These are phyloP conservation scores for Cebidichthys violaceus DNA, from an alignment of 2,113 vertebrate genomes.

Conservation along the genomic window DNA sequence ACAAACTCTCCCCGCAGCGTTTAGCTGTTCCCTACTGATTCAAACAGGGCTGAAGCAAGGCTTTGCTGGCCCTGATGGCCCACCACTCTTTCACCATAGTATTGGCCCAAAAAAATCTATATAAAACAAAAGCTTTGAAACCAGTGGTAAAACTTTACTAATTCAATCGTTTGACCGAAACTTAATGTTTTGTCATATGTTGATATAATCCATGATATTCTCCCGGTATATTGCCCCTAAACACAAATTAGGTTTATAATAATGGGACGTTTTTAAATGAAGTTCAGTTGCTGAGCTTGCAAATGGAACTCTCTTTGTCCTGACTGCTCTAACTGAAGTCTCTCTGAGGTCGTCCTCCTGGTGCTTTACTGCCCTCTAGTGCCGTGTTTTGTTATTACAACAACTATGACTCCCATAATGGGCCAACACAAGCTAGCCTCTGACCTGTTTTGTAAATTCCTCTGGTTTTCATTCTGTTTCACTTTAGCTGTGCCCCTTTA, in stretches of 20 bases:
- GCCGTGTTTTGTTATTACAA: not conserved
- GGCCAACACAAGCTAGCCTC: not conserved
- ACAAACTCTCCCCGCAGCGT: no score
- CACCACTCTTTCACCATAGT: no score
- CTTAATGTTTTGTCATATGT: not conserved
- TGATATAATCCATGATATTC: not conserved
- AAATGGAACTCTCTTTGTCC: not conserved
- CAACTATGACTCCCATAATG: not conserved
- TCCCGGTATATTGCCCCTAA: not conserved
- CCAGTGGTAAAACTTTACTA: not conserved
- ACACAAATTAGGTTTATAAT: not conserved
- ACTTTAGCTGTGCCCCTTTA: not conserved
- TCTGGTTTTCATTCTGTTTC: not conserved
- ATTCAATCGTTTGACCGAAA: not conserved
- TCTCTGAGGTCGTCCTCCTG: not conserved
- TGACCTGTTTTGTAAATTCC: not conserved
- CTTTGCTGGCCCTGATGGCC: no score
- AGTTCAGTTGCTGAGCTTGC: not conserved
- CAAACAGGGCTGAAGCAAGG: no score
- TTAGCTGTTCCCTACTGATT: no score
- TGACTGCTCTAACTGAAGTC: not conserved
- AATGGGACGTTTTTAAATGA: not conserved
- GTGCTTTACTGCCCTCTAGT: constrained; percentile 56
- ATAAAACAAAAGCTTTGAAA: not conserved
- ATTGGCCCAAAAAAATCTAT: no score